Evolutionary conservation across 1,140 invertebrate genomes (phyloP), one percentile per base, ranked within the genome.

Genomic region (Pentalonia nigronervosa): DNA sequence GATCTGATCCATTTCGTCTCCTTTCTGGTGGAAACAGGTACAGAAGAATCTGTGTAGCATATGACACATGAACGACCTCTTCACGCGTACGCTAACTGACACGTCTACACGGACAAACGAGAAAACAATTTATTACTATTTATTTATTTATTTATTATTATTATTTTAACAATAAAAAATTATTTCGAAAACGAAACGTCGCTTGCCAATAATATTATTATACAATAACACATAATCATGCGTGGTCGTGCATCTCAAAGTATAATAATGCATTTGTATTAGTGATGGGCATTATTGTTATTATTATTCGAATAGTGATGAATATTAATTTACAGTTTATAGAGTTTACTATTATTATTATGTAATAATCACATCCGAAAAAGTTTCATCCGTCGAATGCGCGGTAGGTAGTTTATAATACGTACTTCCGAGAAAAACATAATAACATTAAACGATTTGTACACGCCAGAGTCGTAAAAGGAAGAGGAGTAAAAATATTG

Each of bases 11-110:
- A 96, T 95, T 56, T 95, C 95, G 83, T 95, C 95, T 87, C 95
- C 96, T 50, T 96, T 96, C 94, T 95, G 95, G 95, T 97, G 96
- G 95, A 97, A 97, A 95, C 97, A 97, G n/a, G 96, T 95, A 94
- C 97, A 97, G 95, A 97, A 97, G 94, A 97, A 95, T 81, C 96
- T 95, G 94, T 97, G 97, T 94, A 97, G 96, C 94, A 97, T 95
- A 60, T 96, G 96, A 94, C 97, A 97, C 96, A 97, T 97, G 93
- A 96, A 95, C 67, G 96, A 96, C 87, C 96, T 95, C 93, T 96
- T 95, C n/a, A 97, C 95, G 94, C 97, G 95, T 34, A 97, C 95
- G 60, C 97, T 97, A 36, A 97, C 96, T 21, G 97, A 97, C 60
- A 97, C 97, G 95, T 97, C 97, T 97, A 94, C 17, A n/a, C 4